A percentile compares a stretch with the other conserved stretches of the same genome.
These are phyloP conservation scores for Choreutis nemorana DNA, from an alignment of 2,888 invertebrate genomes.

Conservation along the genomic window DNA sequence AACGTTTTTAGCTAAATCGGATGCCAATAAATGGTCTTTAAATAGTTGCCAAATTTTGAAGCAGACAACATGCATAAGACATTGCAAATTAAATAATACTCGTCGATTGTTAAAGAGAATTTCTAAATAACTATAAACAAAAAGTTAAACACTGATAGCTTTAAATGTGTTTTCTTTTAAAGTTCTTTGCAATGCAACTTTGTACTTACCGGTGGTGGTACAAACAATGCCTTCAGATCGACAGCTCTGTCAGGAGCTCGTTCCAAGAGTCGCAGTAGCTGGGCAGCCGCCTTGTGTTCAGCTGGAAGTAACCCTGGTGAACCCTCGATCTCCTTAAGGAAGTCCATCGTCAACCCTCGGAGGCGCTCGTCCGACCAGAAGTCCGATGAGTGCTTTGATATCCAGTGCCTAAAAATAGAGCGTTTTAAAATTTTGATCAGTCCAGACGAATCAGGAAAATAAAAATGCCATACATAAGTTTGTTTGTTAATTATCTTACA, in stretches of 20 bases:
- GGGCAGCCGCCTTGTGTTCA: conserved; percentile 89
- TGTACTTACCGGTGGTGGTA: conserved; percentile 71
- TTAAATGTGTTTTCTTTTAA: too few species aligned
- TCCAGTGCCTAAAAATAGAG: conserved; percentile 76
- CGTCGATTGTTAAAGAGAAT: too few species aligned
- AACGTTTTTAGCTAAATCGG: too few species aligned
- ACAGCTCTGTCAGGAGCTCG: conserved; percentile 75
- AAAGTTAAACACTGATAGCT: too few species aligned
- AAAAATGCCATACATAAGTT: not conserved
- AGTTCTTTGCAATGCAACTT: conserved; percentile 6
- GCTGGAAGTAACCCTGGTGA: conserved; percentile 85
- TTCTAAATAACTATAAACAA: too few species aligned
- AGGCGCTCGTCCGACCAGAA: conserved; percentile 81
- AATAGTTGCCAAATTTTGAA: too few species aligned
- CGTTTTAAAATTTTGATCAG: not conserved
- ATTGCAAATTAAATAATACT: too few species aligned
- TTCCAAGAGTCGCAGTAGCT: conserved; percentile 78
- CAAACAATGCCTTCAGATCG: conserved; percentile 74
- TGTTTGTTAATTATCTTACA: not conserved
- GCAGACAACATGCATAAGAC: too few species aligned
- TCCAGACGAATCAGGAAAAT: not conserved
- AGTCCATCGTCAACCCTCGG: conserved; percentile 81
- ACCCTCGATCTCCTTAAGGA: conserved; percentile 86
- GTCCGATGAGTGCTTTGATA: conserved; percentile 89
- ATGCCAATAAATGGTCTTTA: too few species aligned